Base-by-base conservation (phyloP, 2,888 invertebrate genomes). In the Tiliacea citrago region DNA sequence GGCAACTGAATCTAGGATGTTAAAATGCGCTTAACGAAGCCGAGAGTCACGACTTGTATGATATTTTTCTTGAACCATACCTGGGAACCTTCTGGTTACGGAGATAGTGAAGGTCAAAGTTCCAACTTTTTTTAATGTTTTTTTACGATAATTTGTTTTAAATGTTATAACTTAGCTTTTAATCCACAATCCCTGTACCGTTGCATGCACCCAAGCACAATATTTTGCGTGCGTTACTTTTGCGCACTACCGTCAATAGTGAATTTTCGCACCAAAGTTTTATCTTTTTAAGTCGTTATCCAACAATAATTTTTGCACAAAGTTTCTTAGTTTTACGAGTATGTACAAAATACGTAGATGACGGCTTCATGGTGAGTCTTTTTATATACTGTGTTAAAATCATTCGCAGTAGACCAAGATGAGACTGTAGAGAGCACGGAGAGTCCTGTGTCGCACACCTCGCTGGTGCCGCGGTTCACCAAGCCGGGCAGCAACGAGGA, bases 381-480 rank as follows among this genome's bases (percentile, higher is more conserved):
- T 39, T 39, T 39, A 39, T 7, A 39, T 4, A 4, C 39, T 39
- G 39, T 39, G 2, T 35, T 35, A 35, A 39, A 39, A 4, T 39
- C 39, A 5, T 39, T 72, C 5, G 2, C 70, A 87, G 84, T 84
- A 49, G 75, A 90, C n/a, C 74, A 85, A 63, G 80, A 79, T 7
- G 84, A 82, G n/a, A 67, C 82, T 1, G 66, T 60, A 18, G 68
- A 83, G 49, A 82, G 77, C 0, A 86, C 89, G 16, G 91, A 90
- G 69, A 87, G 86, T 24, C 89, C 90, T 5, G 85, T 87, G 39
- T 75, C 88, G 2, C 88, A 79, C 21, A 90, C 93, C 6, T 90
- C 95, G 0, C 79, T 84, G 1, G 92, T 89, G 68, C 94, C 95
- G 53, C 89, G 92, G 49, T 93, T 92, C 90, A 95, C 95, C 5